phyloP scores from a whole-genome alignment of 2,888 invertebrate species.

The Drosophila mercatorum region DNA sequence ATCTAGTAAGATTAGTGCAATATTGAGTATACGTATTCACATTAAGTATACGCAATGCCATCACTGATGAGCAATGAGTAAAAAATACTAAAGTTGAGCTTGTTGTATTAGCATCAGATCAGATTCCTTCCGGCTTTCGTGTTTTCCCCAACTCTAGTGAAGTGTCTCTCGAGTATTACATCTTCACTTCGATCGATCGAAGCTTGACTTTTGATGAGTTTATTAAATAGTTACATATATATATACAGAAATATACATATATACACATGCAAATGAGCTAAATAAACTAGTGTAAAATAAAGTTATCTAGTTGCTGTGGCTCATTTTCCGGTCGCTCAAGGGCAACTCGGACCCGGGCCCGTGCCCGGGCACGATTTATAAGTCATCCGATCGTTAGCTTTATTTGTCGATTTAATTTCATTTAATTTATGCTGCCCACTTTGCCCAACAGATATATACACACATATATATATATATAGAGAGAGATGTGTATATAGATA shows the following conservation, averaged over 20 bases:
- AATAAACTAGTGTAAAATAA: not conserved
- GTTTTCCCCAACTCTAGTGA: not conserved
- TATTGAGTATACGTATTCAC: not conserved
- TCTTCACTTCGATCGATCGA: not conserved
- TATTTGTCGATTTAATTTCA: conserved; percentile 47
- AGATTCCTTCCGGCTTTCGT: not conserved
- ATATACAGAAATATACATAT: not conserved
- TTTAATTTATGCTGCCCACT: conserved; percentile 42
- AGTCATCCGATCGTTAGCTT: conserved; percentile 32
- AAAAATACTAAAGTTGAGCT: not conserved
- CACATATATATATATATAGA: not conserved
- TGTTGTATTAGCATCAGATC: not conserved
- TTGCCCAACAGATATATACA: conserved; percentile 9
- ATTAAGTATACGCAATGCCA: not conserved
- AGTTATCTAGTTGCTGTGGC: not conserved
- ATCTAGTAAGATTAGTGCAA: too few relatives aligned
- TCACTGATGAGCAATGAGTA: not conserved
- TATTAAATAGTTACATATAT: not conserved
- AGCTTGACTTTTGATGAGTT: not conserved
- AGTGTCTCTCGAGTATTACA: not conserved
- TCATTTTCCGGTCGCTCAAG: conserved; percentile 14
- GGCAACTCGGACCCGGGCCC: conserved; percentile 10
- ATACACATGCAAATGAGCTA: not conserved
- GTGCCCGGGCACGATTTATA: not conserved
- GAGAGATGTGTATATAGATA: not conserved